Evolutionary conservation across 2,888 invertebrate species (phyloP).

Genomic region (Tetrapedia diversipes): DNA sequence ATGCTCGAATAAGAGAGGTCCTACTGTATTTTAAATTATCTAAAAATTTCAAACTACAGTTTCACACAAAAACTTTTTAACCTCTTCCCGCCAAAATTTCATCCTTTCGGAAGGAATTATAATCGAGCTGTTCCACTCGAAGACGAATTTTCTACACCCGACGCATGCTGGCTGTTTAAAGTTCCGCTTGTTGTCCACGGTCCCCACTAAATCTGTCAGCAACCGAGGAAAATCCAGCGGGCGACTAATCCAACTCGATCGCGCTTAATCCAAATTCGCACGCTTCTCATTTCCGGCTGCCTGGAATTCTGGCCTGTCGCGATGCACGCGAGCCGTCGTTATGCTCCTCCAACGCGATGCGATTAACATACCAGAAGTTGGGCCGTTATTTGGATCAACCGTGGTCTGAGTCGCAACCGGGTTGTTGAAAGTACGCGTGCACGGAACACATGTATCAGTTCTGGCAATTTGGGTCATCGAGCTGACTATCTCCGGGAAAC

Average conservation of each 20-base stretch:
- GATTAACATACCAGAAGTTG: conserved; percentile 60
- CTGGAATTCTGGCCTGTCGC: conserved; percentile 43
- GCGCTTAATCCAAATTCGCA: conserved; percentile 52
- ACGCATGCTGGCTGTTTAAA: neutral
- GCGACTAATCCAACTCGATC: conserved; percentile 49
- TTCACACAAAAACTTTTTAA: too few relatives aligned
- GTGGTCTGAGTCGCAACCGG: conserved; percentile 24
- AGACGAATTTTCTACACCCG: neutral
- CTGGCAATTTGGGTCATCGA: conserved; percentile 51
- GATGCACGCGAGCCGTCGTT: conserved; percentile 53
- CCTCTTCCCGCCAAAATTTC: neutral
- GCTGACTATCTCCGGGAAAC: conserved; percentile 34
- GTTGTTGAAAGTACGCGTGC: conserved; percentile 19
- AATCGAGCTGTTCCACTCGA: too few relatives aligned
- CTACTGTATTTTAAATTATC: too few relatives aligned
- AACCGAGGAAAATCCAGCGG: conserved; percentile 1
- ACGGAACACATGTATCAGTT: conserved; percentile 34
- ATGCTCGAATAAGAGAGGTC: too few relatives aligned
- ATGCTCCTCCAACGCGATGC: conserved; percentile 41
- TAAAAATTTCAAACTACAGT: too few relatives aligned
- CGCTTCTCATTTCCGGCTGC: conserved; percentile 50
- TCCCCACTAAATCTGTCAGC: conserved; percentile 3
- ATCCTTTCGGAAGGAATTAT: neutral
- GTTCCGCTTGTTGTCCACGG: neutral
- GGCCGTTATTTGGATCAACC: conserved; percentile 47